These are phyloP conservation scores for Acheta domesticus DNA, from an alignment of 2,888 invertebrate species.

Conservation along the genomic window DNA sequence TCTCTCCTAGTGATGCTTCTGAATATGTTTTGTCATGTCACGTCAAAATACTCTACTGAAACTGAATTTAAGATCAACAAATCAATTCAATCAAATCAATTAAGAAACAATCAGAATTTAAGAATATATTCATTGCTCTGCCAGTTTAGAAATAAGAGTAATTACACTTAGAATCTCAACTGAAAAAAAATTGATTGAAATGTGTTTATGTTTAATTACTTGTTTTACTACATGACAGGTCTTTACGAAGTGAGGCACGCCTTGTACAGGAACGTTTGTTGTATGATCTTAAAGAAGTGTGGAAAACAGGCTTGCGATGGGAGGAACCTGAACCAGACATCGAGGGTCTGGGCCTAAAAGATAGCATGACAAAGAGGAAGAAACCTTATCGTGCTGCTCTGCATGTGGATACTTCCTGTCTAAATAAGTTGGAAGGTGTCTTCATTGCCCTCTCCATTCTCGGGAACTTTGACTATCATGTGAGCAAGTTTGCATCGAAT, in stretches of 20 bases:
- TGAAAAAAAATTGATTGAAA: too few species aligned
- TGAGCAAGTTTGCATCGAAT: slow-evolving; percentile 57
- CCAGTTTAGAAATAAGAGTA: too few species aligned
- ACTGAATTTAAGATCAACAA: too few species aligned
- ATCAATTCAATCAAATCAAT: too few species aligned
- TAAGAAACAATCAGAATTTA: too few species aligned
- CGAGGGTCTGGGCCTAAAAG: slow-evolving; percentile 43
- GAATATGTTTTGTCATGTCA: too few species aligned
- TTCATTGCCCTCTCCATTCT: slow-evolving; percentile 47
- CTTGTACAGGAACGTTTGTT: slow-evolving; percentile 51
- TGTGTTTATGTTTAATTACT: too few species aligned
- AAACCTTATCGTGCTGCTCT: slow-evolving; percentile 46
- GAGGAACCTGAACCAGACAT: slow-evolving; percentile 44
- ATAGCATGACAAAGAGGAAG: slow-evolving; percentile 36
- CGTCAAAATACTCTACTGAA: too few species aligned
- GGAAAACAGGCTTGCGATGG: slow-evolving; percentile 53
- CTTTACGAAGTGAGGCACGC: slow-evolving; percentile 51
- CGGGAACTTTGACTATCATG: slow-evolving; percentile 50
- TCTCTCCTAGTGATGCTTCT: too few species aligned
- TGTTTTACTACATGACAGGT: slow-evolving; percentile 44
- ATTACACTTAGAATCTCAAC: too few species aligned
- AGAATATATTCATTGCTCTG: too few species aligned
- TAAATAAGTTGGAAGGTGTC: slow-evolving; percentile 45
- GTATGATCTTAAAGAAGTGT: slow-evolving; percentile 51
- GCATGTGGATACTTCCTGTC: slow-evolving; percentile 48